phyloP scores from a whole-genome alignment of 2,888 invertebrate genomes.

The Nebria salina region DNA sequence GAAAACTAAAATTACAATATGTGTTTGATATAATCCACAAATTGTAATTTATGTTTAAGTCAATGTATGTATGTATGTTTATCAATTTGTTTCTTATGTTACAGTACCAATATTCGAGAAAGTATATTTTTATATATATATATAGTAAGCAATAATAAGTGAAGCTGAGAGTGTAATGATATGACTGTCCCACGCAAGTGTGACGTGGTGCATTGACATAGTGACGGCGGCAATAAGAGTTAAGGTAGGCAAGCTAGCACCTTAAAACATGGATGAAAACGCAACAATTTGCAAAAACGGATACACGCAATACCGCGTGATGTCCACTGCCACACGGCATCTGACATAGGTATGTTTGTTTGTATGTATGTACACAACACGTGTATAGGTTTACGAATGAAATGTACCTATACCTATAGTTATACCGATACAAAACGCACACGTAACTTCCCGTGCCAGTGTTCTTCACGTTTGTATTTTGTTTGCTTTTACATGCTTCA shows the following conservation, averaged over 20 bases:
- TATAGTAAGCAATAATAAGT: background rate
- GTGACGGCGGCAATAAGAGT: background rate
- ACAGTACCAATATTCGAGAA: no score
- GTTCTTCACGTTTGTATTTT: conserved; percentile 18
- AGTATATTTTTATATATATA: background rate
- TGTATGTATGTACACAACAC: background rate
- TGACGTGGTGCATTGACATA: background rate
- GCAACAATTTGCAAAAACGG: conserved; percentile 21
- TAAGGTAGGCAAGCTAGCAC: background rate
- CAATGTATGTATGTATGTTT: no score
- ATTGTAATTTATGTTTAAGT: no score
- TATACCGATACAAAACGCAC: background rate
- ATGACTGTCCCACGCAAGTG: background rate
- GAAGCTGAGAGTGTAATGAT: background rate
- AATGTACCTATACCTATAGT: no score
- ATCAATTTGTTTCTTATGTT: no score
- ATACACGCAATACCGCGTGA: conserved; percentile 22
- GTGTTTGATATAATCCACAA: no score
- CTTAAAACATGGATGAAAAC: conserved; percentile 17
- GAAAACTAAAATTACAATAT: no score
- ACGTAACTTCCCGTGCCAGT: background rate
- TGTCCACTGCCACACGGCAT: conserved; percentile 16
- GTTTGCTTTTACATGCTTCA: conserved; percentile 19
- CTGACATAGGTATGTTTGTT: background rate
- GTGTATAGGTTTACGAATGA: background rate